phyloP scores from a whole-genome alignment of 2,113 vertebrate species.

The Siniperca chuatsi region DNA sequence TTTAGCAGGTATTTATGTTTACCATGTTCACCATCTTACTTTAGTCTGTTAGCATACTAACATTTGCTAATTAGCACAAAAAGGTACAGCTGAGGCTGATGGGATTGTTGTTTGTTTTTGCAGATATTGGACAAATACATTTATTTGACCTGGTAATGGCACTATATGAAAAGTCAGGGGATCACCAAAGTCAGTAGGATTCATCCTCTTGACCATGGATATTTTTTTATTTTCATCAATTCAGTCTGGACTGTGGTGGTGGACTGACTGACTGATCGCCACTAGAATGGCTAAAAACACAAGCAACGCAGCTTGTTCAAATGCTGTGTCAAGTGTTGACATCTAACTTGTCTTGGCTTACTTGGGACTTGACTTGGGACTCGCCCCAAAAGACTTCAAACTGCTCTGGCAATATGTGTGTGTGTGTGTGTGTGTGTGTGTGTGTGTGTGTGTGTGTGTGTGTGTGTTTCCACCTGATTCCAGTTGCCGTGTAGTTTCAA shows the following conservation, averaged over 20 bases:
- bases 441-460: neutral
- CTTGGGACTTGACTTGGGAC: neutral
- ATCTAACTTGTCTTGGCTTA: constrained; percentile 7
- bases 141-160: too few species aligned
- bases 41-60: neutral
- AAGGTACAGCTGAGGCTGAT: neutral
- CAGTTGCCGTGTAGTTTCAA: neutral
- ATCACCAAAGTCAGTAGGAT: neutral
- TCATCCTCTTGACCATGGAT: neutral
- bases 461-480: neutral
- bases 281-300: neutral
- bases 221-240: neutral
- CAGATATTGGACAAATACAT: too few species aligned
- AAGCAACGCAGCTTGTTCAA: neutral
- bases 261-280: neutral
- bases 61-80: neutral
- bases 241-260: neutral
- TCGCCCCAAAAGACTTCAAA: neutral
- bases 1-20: neutral
- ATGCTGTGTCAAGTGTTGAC: neutral
- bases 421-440: neutral
- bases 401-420: neutral
- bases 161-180: neutral
- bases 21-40: neutral
- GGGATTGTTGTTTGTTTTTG: too few species aligned